Percentiles rank a stretch among this genome's conserved stretches.
phyloP scores from a whole-genome alignment of 2,888 invertebrate genomes.

The Drosophila robusta region DNA sequence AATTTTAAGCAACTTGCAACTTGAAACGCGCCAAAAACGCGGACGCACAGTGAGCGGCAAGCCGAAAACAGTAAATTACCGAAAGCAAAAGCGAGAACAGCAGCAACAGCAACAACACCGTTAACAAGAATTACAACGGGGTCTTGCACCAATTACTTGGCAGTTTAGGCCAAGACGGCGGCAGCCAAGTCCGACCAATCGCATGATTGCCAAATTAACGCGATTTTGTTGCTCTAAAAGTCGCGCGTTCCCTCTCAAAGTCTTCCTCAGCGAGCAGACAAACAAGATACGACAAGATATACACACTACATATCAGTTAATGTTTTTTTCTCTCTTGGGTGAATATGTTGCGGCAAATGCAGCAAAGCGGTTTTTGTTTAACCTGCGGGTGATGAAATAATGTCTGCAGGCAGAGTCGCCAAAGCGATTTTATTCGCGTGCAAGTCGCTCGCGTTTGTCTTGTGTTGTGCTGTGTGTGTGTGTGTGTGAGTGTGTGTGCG shows the following conservation, averaged over 20 bases:
- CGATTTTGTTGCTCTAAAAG: constrained; percentile 59
- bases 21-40: constrained; percentile 53
- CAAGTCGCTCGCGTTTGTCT: constrained; percentile 44
- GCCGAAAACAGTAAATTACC: constrained; percentile 3
- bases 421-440: constrained; percentile 57
- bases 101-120: constrained; percentile 24
- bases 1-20: constrained; percentile 49
- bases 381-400: constrained; percentile 44
- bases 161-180: constrained; percentile 57
- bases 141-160: constrained; percentile 79
- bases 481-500: background rate
- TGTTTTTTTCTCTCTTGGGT: constrained; percentile 10
- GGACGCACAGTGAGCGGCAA: constrained; percentile 36
- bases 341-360: constrained; percentile 54
- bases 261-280: constrained; percentile 34
- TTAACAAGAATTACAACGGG: constrained; percentile 23
- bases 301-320: constrained; percentile 1
- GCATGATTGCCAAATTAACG: constrained; percentile 72
- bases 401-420: constrained; percentile 15
- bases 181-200: constrained; percentile 14
- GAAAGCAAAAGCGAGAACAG: constrained; percentile 16
- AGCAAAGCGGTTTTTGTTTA: constrained; percentile 37
- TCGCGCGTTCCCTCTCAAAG: constrained; percentile 29
- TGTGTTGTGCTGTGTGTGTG: background rate
- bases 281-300: constrained; percentile 23